These are phyloP conservation scores for Bombus soroeensis DNA, from an alignment of 1,140 invertebrate species.

Conservation along the genomic window DNA sequence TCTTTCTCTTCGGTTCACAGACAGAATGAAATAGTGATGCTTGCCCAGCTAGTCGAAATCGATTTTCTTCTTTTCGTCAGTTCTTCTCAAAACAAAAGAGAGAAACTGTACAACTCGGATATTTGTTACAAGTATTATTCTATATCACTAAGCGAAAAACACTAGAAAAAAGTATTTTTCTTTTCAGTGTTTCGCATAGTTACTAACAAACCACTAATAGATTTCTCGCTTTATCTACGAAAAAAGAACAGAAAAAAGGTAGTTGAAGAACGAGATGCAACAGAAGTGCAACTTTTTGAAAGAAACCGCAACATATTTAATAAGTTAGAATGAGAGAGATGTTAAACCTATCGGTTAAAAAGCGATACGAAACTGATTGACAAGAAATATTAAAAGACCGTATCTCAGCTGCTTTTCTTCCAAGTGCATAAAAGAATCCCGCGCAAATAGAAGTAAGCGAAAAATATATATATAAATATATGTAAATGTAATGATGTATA, in stretches of 20 bases:
- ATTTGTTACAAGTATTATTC: neutral
- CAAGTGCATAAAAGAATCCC: conserved; percentile 2
- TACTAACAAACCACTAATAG: neutral
- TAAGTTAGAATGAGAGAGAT: neutral
- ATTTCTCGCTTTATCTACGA: neutral
- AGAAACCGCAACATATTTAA: conserved; percentile 1
- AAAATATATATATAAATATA: conserved; percentile 5
- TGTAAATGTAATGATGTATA: conserved; percentile 6
- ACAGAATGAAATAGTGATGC: neutral
- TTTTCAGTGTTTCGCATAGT: neutral
- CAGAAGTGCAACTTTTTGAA: too few relatives aligned
- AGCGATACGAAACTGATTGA: conserved; percentile 1
- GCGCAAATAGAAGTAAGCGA: conserved; percentile 21
- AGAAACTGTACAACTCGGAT: neutral
- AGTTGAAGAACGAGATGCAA: neutral
- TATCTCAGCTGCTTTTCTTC: neutral
- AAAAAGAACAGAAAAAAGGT: neutral
- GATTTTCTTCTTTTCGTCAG: neutral
- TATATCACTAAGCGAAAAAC: neutral
- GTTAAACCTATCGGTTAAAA: neutral
- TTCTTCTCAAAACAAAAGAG: neutral
- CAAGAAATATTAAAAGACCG: neutral
- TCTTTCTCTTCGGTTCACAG: neutral
- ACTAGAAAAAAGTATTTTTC: neutral
- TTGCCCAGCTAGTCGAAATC: neutral